phyloP scores from a whole-genome alignment of 2,113 vertebrate species.

The Oncorhynchus masou region DNA sequence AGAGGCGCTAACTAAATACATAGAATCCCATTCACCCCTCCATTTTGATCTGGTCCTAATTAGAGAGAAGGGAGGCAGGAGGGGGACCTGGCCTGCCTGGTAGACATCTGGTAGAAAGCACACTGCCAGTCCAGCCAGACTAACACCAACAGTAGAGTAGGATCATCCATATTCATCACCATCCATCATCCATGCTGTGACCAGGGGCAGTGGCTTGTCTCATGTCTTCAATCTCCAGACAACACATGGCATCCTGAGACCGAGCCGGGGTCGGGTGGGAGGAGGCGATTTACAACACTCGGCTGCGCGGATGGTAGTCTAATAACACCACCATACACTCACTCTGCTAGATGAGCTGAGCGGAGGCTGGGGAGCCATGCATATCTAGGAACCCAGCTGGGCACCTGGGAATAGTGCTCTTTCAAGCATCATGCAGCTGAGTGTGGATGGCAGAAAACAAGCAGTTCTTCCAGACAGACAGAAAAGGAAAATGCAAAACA shows the following conservation, averaged over 20 bases:
- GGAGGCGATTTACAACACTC: neutral
- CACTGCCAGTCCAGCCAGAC: neutral
- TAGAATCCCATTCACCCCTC: neutral
- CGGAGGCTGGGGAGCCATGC: neutral
- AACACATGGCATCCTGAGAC: neutral
- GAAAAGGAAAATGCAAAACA: neutral
- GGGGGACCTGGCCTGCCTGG: neutral
- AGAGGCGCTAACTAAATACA: neutral
- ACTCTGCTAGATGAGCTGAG: neutral
- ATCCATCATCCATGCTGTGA: neutral
- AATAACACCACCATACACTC: constrained; percentile 1
- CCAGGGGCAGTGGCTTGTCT: constrained; percentile 3
- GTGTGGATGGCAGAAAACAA: neutral
- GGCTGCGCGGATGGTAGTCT: neutral
- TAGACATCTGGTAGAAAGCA: neutral
- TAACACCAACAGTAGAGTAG: neutral
- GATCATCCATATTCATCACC: constrained; percentile 17
- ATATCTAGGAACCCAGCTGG: neutral
- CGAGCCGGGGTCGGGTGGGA: neutral
- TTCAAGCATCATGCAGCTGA: neutral
- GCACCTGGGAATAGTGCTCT: neutral
- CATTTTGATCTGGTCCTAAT: neutral
- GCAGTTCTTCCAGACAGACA: neutral
- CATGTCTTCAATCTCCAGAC: constrained; percentile 11
- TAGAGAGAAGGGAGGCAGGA: neutral